Base-by-base conservation (phyloP, 2,888 invertebrate genomes). In the Eulithis testata region DNA sequence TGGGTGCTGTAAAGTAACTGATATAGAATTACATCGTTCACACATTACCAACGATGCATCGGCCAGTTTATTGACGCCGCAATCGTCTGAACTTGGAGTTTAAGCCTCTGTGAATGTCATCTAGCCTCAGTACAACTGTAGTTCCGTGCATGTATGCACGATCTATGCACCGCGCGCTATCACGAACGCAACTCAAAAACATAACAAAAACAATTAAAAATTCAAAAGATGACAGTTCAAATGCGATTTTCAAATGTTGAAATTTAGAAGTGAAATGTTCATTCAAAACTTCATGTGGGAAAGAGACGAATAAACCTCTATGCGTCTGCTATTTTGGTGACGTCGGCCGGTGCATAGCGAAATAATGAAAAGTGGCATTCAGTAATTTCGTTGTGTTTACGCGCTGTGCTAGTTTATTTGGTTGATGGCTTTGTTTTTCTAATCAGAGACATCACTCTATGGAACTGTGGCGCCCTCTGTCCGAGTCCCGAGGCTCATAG, bases 321-420 rank as follows among this genome's bases (percentile, higher is more conserved):
- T 81, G 80, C 84, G 85, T 82, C 82, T 82, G 87, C 86, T 86
- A 85, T 86, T 87, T 86, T 80, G 81, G 88, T 90, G 91, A 91
- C 91, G 91, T 88, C 85, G 87, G 76, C 79, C 89, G 86, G 88
- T 91, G 91, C 90, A 91, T 91, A 90, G 89, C 87, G 88, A 90
- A 91, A 91, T 90, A 90, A 92, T 93, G 91, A 91, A 92, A 93
- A 91, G 90, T 91, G 90, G 87, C 88, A 88, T 89, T 90, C 87
- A 91, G 91, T 92, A 90, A 91, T 88, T 91, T 91, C 86, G 90
- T 87, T 86, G 92, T 91, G 91, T 92, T 93, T 92, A 92, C 91
- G 90, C 91, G 91, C 85, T 90, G 89, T 88, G 90, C 90, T 90
- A 88, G 91, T 89, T 90, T 88, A 85, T 89, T 89, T 85, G 76